Evolutionary conservation across 2,888 invertebrate species (phyloP), one percentile per base, ranked within the genome.

Genomic region (Germaria angustata): DNA sequence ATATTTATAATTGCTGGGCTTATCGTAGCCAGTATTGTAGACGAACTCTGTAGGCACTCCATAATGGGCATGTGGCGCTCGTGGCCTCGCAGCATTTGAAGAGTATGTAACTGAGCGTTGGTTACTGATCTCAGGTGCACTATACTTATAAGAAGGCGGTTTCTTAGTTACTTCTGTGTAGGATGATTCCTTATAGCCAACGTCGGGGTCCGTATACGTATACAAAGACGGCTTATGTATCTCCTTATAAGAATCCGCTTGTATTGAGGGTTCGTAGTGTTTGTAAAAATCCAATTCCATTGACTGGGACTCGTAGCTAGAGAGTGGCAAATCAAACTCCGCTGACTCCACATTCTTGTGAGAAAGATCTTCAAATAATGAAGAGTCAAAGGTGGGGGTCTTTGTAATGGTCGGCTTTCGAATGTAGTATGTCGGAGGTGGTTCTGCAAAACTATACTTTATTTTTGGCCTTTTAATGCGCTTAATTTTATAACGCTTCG

Each of bases 231-330:
- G 72, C 5, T 84, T 41, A 1, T 85, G 84, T 11, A 71, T 44
- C 15, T 79, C 75, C 3, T 75, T 75, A 17, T 79, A 79, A 0
- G 68, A 39, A 6, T 63, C 39, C 11, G 68, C 22, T 28, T 82
- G 66, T 41, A 75, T 34, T 9, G 69, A n/a, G 1, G 75, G 39
- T 3, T 75, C 79, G 36, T 82, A 75, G n/a, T 65, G 69, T 22
- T 86, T 86, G 49, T 90, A 91, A 2, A 90, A 87, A 68, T 90
- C 88, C 9, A 90, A 84, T 53, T 90, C 87, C 88, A 90, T 90
- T 11, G 87, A 84, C 76, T 90, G 88, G 0, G 85, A 85, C 76
- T 90, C 90, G 77, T 90, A 90, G 20, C 87, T 88, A 0, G 88
- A 86, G 2, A 87, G 80, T 2, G 90, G 88, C 8, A 89, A 84